A percentile compares a stretch with the other conserved stretches of the same genome.
Conservation (phyloP, 2,888 invertebrate genomes). For the Rhagium mordax region DNA sequence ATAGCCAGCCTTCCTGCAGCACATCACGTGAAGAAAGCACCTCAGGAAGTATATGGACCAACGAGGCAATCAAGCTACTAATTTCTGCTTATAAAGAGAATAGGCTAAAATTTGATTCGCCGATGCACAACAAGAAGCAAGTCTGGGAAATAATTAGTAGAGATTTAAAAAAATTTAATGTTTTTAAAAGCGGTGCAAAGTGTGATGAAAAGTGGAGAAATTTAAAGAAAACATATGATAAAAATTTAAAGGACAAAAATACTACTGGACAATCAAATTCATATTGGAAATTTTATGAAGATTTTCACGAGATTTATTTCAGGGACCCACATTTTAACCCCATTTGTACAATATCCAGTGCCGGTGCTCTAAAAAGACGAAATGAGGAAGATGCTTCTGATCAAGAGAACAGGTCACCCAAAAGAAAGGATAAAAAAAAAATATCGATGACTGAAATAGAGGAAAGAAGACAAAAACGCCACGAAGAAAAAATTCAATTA, state of each 20-base stretch:
- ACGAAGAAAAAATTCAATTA: not conserved
- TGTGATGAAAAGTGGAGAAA: constrained; percentile 23
- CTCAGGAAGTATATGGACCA: not conserved
- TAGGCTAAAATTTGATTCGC: constrained; percentile 9
- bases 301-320: no score
- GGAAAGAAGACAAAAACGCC: no score
- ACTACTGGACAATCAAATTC: constrained; percentile 1
- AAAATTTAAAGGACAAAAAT: not conserved
- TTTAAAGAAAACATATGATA: constrained; percentile 16
- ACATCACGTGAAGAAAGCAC: not conserved
- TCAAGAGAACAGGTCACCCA: no score
- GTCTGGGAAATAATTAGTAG: constrained; percentile 8
- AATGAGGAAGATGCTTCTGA: not conserved
- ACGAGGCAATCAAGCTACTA: constrained; percentile 1
- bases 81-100: constrained; percentile 2
- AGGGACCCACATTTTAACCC: not conserved
- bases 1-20: not conserved
- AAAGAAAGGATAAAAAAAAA: not conserved
- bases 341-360: not conserved
- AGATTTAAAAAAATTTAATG: not conserved
- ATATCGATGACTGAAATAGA: not conserved
- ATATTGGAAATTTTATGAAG: not conserved
- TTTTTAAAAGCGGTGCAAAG: not conserved
- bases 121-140: constrained; percentile 9
- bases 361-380: not conserved